A percentile compares a stretch with the other conserved stretches of the same genome.
Evolutionary conservation across 2,888 invertebrate genomes (phyloP).

Genomic region (Phragmatobia fuliginosa): DNA sequence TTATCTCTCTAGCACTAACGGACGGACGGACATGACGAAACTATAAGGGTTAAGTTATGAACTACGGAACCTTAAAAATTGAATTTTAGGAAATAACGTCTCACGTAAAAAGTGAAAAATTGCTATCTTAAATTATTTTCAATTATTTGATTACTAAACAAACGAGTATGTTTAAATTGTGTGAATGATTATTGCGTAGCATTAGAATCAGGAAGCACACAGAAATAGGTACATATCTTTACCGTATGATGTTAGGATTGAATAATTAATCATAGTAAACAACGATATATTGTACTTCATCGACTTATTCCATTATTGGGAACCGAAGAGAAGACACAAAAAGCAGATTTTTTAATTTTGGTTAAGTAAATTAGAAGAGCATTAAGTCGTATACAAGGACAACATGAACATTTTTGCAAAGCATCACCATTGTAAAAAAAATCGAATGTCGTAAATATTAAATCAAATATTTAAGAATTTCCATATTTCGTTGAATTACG

Average conservation of each 20-base stretch:
- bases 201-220: background rate
- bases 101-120: too few species aligned
- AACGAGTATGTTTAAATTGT: background rate
- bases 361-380: background rate
- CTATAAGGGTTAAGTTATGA: too few species aligned
- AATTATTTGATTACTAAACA: background rate
- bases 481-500: slow-evolving; percentile 10
- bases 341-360: background rate
- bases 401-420: slow-evolving; percentile 19
- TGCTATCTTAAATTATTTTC: too few species aligned
- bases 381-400: background rate
- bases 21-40: too few species aligned
- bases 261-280: background rate
- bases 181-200: background rate
- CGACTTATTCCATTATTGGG: background rate
- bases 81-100: too few species aligned
- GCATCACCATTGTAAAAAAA: slow-evolving; percentile 33
- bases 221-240: background rate
- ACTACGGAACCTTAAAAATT: too few species aligned
- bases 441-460: slow-evolving; percentile 25
- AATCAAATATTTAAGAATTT: slow-evolving; percentile 33
- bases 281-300: background rate
- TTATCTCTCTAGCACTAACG: too few species aligned
- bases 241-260: background rate
- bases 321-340: background rate